Base-by-base conservation (phyloP, 1,140 invertebrate species). In the Pseudomyrmex pallidus region DNA sequence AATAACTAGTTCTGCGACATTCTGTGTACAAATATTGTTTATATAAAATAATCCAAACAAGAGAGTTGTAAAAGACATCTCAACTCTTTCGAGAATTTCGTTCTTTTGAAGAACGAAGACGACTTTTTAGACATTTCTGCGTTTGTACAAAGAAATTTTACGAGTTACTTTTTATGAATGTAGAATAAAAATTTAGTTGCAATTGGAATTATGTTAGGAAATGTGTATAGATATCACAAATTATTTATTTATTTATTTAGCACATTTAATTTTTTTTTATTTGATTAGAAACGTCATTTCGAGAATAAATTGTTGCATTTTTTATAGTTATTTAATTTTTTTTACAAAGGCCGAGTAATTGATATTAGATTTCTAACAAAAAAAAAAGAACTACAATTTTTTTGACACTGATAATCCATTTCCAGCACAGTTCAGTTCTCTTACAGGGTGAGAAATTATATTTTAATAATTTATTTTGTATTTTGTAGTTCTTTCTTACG, bases 151-250 rank as follows among this genome's bases (percentile, higher is more conserved):
- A 46, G 9, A 35, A 0, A 35, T 54, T 54, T 9, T 62, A 46
- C n/a, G 62, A 48, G 15, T 74, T 74, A 62, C 61, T 61, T 73
- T 73, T 73, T 57, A 73, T 44, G 25, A 73, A 57, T 44, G 15
- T 74, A 74, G 17, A 13, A 44, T 61, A 59, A 59, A 3, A 15
- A 62, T 62, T 74, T 5, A 35, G 35, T 35, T 46, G 57, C 9
- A 74, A 61, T 74, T 13, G 22, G 20, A 25, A 48, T 62, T 46
- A 62, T 4, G 2, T 62, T 35, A 35, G 7, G 3, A 76, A 20
- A 64, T 64, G 25, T 35, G 35, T 62, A 76, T n/a, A 12, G 15
- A 12, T 46, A 25, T 35, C 35, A 10, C n/a, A 52, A 13, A 13
- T 66, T 54, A 25, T 54, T 76, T 35, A 50, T 13, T n/a, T n/a